These are phyloP conservation scores for Bedellia somnulentella DNA, from an alignment of 2,888 invertebrate genomes.

Conservation along the genomic window DNA sequence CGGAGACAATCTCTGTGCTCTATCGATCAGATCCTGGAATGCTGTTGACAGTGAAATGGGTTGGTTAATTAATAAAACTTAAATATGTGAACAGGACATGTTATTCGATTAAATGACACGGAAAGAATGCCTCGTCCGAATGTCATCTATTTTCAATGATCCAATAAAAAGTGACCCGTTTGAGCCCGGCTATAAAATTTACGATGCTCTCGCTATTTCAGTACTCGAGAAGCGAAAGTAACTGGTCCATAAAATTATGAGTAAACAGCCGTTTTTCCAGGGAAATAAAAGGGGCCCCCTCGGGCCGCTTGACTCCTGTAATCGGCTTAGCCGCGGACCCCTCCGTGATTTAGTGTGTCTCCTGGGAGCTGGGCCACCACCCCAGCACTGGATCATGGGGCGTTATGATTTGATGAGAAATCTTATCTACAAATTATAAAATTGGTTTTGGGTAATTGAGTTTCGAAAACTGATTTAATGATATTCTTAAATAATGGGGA, in stretches of 20 bases:
- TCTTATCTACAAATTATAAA: constrained; percentile 54
- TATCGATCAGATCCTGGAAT: constrained; percentile 40
- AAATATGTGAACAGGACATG: constrained; percentile 11
- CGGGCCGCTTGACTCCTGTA: constrained; percentile 47
- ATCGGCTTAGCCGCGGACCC: constrained; percentile 47
- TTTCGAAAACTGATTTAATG: constrained; percentile 26
- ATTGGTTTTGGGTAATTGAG: constrained; percentile 55
- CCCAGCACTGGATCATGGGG: constrained; percentile 26
- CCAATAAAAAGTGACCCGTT: constrained; percentile 35
- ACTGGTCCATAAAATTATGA: constrained; percentile 54
- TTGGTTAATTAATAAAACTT: constrained; percentile 56
- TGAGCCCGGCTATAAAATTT: constrained; percentile 45
- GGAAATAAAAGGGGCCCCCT: constrained; percentile 36
- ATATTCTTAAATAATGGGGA: no score
- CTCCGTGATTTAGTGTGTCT: constrained; percentile 24
- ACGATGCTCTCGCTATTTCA: constrained; percentile 42
- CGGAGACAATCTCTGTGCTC: constrained; percentile 20
- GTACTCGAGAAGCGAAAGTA: constrained; percentile 52
- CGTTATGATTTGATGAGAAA: constrained; percentile 51
- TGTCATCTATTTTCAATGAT: constrained; percentile 4
- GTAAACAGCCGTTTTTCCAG: constrained; percentile 56
- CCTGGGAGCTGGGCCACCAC: constrained; percentile 18
- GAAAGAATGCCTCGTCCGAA: no score
- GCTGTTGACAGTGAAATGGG: constrained; percentile 58
- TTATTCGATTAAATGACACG: no score